A percentile compares a stretch with the other conserved stretches of the same genome.
Evolutionary conservation across 2,888 invertebrate genomes (phyloP).

Genomic region (Salticus scenicus): DNA sequence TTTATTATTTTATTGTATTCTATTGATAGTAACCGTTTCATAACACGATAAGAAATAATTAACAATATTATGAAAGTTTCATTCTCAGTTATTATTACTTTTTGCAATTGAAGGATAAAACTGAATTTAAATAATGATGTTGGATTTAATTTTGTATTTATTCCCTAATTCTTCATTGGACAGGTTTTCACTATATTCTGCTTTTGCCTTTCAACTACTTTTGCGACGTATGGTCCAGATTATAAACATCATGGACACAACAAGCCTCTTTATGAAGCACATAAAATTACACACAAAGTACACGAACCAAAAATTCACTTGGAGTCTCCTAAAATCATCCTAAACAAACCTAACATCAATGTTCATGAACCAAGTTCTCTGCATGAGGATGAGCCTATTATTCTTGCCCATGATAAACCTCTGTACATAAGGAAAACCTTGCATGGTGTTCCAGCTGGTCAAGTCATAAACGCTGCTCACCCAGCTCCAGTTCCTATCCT

Average conservation of each 20-base stretch:
- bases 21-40: no score
- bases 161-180: no score
- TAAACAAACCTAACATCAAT: neutral
- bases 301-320: conserved; percentile 18
- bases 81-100: no score
- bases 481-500: neutral
- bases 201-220: conserved; percentile 16
- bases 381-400: neutral
- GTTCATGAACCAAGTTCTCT: neutral
- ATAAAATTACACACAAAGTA: conserved; percentile 1
- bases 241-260: neutral
- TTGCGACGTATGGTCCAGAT: conserved; percentile 36
- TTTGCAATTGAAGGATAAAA: no score
- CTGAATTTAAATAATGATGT: no score
- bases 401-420: conserved; percentile 21
- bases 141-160: no score
- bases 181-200: conserved; percentile 21
- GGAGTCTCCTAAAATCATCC: conserved; percentile 1
- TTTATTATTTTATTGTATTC: no score
- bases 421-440: conserved; percentile 17
- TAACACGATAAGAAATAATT: no score
- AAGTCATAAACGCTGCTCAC: no score
- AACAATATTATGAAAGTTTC: no score
- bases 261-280: neutral
- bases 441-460: conserved; percentile 18